Base-by-base conservation (phyloP, 64 coral and sea anemone species). In the Orbicella faveolata region DNA sequence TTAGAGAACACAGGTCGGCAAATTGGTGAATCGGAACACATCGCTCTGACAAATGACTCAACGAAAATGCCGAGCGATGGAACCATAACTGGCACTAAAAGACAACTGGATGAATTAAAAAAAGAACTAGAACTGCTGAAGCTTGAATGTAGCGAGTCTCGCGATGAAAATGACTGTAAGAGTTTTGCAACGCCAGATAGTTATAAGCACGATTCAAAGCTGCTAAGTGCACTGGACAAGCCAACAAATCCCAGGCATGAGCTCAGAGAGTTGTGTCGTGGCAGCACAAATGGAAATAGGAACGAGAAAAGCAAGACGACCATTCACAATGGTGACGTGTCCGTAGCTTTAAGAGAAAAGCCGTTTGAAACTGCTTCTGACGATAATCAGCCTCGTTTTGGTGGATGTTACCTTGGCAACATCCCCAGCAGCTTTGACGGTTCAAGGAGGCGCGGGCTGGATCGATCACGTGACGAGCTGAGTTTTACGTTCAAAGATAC, bases 41-140 rank as follows among this genome's bases (percentile, higher is more conserved):
- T 1, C 2, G 13, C 64, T 26, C 2, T 19, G 20, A 23, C 10
- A 10, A n/a, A 12, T 52, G 63, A 2, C 7, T 68, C 64, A 48
- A 14, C 17, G 1, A 44, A 14, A 6, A 26, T 44, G 21, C 21
- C 9, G 16, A 41, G 6, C 36, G 72, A 52, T 73, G 64, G 39
- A 44, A 52, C 23, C 53, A 41, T 85, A 52, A 52, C 2, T 26
- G 26, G 21, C 14, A 85, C 63, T 51, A 85, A 73, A 73, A 39
- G 64, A 72, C 17, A 85, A 25, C 65, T 85, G 67, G 64, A 85
- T 30, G 64, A 85, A 16, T 72, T 85, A 37, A 25, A 72, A 25
- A 21, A 85, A 85, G 82, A 85, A 19, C 41, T 85, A 12, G 63
- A 66, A 73, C 82, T 85, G 20, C 65, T 85, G 12, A 67, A 72